Evolutionary conservation across 2,113 vertebrate species (phyloP).

Genomic region (Cichladusa arquata): DNA sequence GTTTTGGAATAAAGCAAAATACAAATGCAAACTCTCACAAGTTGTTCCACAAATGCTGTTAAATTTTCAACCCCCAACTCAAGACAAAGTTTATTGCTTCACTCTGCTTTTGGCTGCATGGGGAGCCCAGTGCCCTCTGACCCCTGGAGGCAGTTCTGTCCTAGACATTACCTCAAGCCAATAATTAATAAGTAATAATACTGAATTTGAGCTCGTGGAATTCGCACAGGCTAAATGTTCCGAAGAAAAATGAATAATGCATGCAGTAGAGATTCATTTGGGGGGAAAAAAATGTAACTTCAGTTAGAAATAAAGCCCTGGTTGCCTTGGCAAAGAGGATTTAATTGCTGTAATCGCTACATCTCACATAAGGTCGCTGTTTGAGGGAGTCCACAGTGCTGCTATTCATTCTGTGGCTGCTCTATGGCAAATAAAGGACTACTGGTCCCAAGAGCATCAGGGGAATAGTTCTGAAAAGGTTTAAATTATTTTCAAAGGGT

Average conservation of each 20-base stretch:
- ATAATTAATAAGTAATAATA: constrained; percentile 42
- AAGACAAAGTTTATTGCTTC: neutral
- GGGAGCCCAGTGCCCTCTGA: neutral
- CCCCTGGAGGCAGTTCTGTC: neutral
- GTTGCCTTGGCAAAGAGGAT: constrained; percentile 58
- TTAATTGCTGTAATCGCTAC: constrained; percentile 48
- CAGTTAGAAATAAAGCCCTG: constrained; percentile 43
- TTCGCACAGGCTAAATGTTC: neutral
- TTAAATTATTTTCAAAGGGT: constrained; percentile 36
- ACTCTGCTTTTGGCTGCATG: neutral
- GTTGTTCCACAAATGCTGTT: neutral
- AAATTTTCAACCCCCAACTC: neutral
- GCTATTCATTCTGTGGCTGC: constrained; percentile 15
- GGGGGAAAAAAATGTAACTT: neutral
- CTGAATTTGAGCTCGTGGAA: neutral
- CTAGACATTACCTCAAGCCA: constrained; percentile 6
- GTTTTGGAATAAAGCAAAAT: neutral
- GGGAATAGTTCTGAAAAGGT: neutral
- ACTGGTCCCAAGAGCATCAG: constrained; percentile 1
- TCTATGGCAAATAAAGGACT: constrained; percentile 43
- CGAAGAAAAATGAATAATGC: constrained; percentile 52
- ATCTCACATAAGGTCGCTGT: constrained; percentile 56
- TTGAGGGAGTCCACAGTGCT: constrained; percentile 39
- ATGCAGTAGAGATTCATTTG: constrained; percentile 31
- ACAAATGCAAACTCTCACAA: neutral